These are phyloP conservation scores for Oncorhynchus keta DNA, from an alignment of 2,113 vertebrate genomes.

Conservation along the genomic window DNA sequence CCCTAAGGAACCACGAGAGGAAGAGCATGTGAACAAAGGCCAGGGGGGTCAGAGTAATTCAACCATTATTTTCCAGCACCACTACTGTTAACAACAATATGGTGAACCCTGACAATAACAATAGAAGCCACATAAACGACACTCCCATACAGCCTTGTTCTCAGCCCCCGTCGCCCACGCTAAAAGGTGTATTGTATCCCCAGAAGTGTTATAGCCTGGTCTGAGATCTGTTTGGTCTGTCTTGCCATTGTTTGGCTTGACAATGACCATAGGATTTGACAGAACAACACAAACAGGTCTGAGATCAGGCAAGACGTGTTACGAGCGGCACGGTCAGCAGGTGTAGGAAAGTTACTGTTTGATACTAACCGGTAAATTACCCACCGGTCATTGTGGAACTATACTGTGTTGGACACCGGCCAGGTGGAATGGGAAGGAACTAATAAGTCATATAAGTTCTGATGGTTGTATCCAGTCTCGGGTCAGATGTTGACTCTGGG, in stretches of 20 bases:
- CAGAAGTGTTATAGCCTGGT: not conserved
- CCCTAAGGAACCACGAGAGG: conserved; percentile 12
- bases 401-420: conserved; percentile 49
- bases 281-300: no score
- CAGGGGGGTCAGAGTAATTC: conserved; percentile 37
- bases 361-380: conserved; percentile 33
- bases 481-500: conserved; percentile 37
- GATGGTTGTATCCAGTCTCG: conserved; percentile 41
- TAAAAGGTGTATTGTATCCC: conserved; percentile 44
- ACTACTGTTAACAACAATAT: conserved; percentile 25
- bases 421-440: conserved; percentile 65
- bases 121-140: conserved; percentile 23
- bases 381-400: conserved; percentile 57
- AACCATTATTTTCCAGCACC: conserved; percentile 20
- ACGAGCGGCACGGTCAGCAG: conserved; percentile 16
- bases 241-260: no score
- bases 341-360: conserved; percentile 5
- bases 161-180: conserved; percentile 4
- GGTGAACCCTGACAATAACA: conserved; percentile 45
- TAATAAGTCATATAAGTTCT: conserved; percentile 56
- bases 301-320: conserved; percentile 10
- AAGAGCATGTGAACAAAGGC: conserved; percentile 38
- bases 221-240: no score
- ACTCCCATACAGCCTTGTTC: conserved; percentile 24
- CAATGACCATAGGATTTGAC: no score